Evolutionary conservation across 2,888 invertebrate genomes (phyloP).

Genomic region (Girardia tigrina): DNA sequence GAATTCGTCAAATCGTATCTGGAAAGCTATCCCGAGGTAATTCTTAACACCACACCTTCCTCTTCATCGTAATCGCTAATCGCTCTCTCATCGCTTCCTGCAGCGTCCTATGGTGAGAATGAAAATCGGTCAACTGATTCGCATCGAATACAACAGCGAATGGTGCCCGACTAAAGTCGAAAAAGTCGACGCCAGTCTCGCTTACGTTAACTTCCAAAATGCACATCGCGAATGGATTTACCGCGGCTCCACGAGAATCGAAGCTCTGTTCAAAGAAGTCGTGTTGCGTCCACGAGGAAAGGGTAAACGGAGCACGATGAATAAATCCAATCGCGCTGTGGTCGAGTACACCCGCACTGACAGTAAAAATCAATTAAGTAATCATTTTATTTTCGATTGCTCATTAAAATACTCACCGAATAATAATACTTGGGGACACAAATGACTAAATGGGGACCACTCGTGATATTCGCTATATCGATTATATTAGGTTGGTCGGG

Average conservation of each 20-base stretch:
- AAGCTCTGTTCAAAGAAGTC: conserved; percentile 47
- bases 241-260: conserved; percentile 71
- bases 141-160: conserved; percentile 71
- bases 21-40: conserved; percentile 56
- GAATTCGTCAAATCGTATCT: conserved; percentile 74
- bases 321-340: conserved; percentile 19
- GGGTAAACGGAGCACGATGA: background rate
- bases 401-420: too few relatives aligned
- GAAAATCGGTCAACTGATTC: conserved; percentile 64
- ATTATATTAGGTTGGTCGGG: too few relatives aligned
- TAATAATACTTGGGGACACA: too few relatives aligned
- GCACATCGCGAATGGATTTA: conserved; percentile 81
- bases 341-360: conserved; percentile 17
- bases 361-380: conserved; percentile 16
- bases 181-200: conserved; percentile 74
- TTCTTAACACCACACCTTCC: too few relatives aligned
- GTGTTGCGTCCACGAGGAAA: conserved; percentile 39
- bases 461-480: too few relatives aligned
- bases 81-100: too few relatives aligned
- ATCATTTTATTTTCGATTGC: too few relatives aligned
- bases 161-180: conserved; percentile 59
- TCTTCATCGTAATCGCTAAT: too few relatives aligned
- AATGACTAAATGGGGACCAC: too few relatives aligned
- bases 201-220: conserved; percentile 64
- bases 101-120: conserved; percentile 73